Evolutionary conservation across 1,140 invertebrate genomes (phyloP), one percentile per base, ranked within the genome.

Genomic region (Orchesella cincta): DNA sequence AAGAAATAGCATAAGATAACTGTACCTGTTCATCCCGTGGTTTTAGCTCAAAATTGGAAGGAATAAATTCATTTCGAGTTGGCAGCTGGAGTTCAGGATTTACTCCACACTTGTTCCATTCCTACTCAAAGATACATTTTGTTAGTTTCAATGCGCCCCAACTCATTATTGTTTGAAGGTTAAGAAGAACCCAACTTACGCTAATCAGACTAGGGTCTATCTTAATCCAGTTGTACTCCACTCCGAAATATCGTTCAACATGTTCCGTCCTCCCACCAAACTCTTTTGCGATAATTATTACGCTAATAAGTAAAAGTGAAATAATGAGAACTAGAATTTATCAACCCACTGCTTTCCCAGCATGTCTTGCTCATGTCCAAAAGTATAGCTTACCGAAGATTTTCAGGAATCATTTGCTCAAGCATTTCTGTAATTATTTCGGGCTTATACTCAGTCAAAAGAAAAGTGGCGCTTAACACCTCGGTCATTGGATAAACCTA

Each of bases 21-120:
- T 86, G 87, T 86, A 92, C 90, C 80, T 90, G 88, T 71, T 89
- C 85, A 67, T 93, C 90, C 1, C 87, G 84, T 0, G 89, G 84
- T 79, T 91, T 90, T 20, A 97, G 85, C 76, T 93, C 90, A 86
- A 98, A 95, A 81, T 91, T 88, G 0, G 89, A 89, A 0, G 97
- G 93, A 84, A 99, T 96, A 86, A 98, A 98, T 85, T 94, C 93
- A 87, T 98, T 98, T 78, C 89, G 90, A 1, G 86, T 85, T 29
- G 96, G 95, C 23, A 98, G 85, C 77, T 89, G 87, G 0, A 98
- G 86, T 76, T 92, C 91, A 0, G 89, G 83, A 84, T 90, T 89
- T 0, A 89, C 79, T 29, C 88, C 88, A 77, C 88, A 89, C 33
- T 88, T 87, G 77, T 86, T 87, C 96, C 95, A 98, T 74, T 86